Percentiles rank a stretch among this genome's conserved stretches.
Evolutionary conservation across 2,113 vertebrate species (phyloP).

Genomic region (Candoia aspera): DNA sequence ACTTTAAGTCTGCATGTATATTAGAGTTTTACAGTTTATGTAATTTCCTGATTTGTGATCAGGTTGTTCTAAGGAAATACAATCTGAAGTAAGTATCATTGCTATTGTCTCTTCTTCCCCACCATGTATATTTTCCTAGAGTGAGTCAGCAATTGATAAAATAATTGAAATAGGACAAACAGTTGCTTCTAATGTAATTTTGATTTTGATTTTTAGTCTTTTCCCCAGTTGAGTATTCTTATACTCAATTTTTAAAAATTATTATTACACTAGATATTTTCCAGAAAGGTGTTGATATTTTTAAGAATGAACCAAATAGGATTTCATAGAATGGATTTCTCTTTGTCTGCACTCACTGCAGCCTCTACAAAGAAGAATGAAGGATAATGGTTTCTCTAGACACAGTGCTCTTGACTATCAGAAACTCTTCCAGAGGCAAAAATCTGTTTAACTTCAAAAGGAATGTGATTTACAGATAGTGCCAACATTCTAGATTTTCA

Average conservation of each 20-base stretch:
- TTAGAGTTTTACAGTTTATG: neutral
- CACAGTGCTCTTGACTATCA: neutral
- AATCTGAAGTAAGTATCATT: neutral
- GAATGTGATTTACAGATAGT: neutral
- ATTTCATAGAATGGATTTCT: neutral
- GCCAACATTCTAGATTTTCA: neutral
- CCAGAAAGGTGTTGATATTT: neutral
- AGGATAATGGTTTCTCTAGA: conserved; percentile 10
- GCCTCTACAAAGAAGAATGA: neutral
- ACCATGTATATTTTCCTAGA: conserved; percentile 1
- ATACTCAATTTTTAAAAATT: neutral
- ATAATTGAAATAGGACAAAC: conserved; percentile 6
- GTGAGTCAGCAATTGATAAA: conserved; percentile 29
- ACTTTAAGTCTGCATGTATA: too few species aligned
- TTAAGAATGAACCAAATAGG: neutral
- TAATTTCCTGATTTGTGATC: neutral
- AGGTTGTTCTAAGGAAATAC: neutral
- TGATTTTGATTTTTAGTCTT: neutral
- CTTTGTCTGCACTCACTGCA: neutral
- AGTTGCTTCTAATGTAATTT: neutral
- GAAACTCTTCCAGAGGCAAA: neutral
- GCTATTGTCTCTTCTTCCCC: neutral
- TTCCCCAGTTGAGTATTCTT: neutral
- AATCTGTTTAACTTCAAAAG: neutral
- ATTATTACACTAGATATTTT: neutral